Base-by-base conservation (phyloP, 1,140 invertebrate species). In the Myzus persicae region DNA sequence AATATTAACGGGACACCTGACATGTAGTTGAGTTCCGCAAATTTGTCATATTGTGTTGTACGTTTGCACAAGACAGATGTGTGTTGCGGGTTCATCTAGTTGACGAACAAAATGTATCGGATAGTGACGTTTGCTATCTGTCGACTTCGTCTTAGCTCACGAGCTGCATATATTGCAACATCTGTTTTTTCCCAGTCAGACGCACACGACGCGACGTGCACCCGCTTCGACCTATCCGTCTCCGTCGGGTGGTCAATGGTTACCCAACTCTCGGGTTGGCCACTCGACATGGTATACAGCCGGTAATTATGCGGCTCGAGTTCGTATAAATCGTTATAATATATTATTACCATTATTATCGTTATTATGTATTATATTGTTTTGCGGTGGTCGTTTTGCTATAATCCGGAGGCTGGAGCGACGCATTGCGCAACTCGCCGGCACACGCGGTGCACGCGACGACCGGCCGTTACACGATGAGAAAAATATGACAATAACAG, bases 401-500 rank as follows among this genome's bases (percentile, higher is more conserved):
- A 31, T 14, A 31, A 67, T n/a, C 59, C 31, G 59, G 59, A 67
- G 59, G 59, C 59, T 14, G 59, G 59, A 67, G 36, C 76, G 76
- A 81, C 38, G 36, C 36, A 36, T 82, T 82, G 81, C 81, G 81
- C 38, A 82, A 82, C 38, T 7, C 24, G 2, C 81, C 38, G 38
- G 20, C 81, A n/a, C 81, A 40, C n/a, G 38, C 81, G 81, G 59
- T 82, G 81, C 81, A 82, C 81, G 81, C 81, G 81, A 82, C 81
- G 81, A 40, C 81, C 81, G n/a, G 38, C 38, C 81, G 81, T 40
- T 82, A 82, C 20, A 82, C 38, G 59, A 76, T 76, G 59, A 76
- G n/a, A n/a, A 76, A 18, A 67, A 67, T 76, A 76, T 76, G 59
- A 76, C 59, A 76, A 76, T 76, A 76, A 76, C 59, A 76, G 31